phyloP scores from a whole-genome alignment of 2,888 invertebrate genomes.

The Acrobasis consociella region DNA sequence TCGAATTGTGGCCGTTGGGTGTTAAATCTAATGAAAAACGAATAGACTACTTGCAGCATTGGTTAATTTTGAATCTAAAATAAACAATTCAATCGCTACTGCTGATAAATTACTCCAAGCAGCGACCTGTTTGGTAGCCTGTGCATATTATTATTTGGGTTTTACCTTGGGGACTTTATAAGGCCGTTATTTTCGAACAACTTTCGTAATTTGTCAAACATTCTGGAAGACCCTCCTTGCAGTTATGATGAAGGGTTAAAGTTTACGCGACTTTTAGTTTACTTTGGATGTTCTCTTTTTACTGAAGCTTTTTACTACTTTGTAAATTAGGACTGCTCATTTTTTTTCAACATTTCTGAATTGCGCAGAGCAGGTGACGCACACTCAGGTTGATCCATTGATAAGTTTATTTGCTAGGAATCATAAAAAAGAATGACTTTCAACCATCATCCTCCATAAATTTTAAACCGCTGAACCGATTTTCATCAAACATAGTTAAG shows the following conservation, averaged over 20 bases:
- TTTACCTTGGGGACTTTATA: slow-evolving; percentile 22
- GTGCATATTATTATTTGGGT: slow-evolving; percentile 28
- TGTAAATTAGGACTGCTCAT: no score
- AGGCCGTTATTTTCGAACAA: slow-evolving; percentile 19
- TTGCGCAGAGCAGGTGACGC: no score
- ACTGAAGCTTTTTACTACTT: not conserved
- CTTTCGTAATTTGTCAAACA: slow-evolving; percentile 18
- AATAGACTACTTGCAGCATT: no score
- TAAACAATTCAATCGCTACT: not conserved
- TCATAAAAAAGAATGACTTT: no score
- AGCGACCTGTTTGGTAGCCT: slow-evolving; percentile 28
- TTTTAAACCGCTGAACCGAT: no score
- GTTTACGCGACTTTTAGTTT: slow-evolving; percentile 6
- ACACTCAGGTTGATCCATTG: no score
- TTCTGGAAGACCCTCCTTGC: slow-evolving; percentile 7
- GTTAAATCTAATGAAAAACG: no score
- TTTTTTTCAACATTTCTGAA: no score
- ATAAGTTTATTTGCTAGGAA: no score
- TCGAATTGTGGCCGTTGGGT: slow-evolving; percentile 55
- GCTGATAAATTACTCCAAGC: slow-evolving; percentile 3
- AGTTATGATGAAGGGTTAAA: slow-evolving; percentile 15
- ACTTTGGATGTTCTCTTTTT: not conserved
- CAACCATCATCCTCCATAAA: no score
- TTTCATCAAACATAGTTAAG: no score
- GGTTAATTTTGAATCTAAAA: no score